Base-by-base conservation (phyloP, 1,140 invertebrate species). In the Calosoma granatense region DNA sequence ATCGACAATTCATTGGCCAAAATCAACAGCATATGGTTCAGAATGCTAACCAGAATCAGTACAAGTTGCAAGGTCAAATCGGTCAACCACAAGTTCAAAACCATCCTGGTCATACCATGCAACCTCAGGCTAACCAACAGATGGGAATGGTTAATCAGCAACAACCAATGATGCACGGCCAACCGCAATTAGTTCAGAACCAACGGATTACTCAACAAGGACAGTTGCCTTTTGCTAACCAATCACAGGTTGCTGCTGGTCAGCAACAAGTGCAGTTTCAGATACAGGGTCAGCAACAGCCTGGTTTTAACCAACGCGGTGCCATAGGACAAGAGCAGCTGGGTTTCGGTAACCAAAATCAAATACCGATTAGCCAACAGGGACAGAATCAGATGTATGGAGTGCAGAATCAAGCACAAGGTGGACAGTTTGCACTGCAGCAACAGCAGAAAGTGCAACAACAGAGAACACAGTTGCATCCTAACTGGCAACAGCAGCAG, bases 401-500 rank as follows among this genome's bases (percentile, higher is more conserved):
- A 9, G 26, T 9, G 19, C 52, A 54, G 11, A 43, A 55, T 54
- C 70, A 66, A 51, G 26, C 30, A 54, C 58, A 60, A 56, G 61
- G 56, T 60, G 53, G 58, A 4, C 54, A 60, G n/a, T 22, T 54
- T 36, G 26, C 53, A 20, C 59, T 56, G 23, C 57, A 62, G 39
- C 58, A 58, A 23, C 58, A 59, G 58, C 66, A 73, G 19, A 60
- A 68, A 64, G 52, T 67, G 66, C 60, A 65, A 15, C 65, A 62
- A 59, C 58, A 60, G 20, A 59, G 63, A 39, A 22, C 30, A 15
- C 61, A 62, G 53, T 17, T 26, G 36, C 59, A 57, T n/a, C 51
- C 9, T 41, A 60, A 36, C 53, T 58, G 19, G 59, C 62, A 23
- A 19, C 30, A 63, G 60, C 60, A 78, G 54, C 67, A 47, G 79